Base-by-base conservation (phyloP, 2,888 invertebrate genomes). In the Chouioia cunea region DNA sequence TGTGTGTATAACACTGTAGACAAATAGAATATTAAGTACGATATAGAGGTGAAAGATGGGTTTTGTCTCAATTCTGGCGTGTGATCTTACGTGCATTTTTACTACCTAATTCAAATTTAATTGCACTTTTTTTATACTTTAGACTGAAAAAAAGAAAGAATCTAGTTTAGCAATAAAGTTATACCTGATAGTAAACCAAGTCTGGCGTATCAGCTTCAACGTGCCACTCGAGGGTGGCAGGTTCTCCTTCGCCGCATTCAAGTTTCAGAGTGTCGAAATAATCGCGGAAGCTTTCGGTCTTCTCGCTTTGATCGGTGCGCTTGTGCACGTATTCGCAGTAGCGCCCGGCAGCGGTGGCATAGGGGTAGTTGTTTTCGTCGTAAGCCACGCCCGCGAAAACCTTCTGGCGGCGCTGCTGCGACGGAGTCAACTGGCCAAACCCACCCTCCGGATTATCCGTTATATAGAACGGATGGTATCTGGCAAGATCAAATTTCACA, bases 391-490 rank as follows among this genome's bases (percentile, higher is more conserved):
- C 96, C 10, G 95, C 96, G 81, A 91, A 96, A 15, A 94, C 90
- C 44, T 89, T 89, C 80, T 95, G 93, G 73, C 90, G 89, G 76
- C 88, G 87, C 77, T 92, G 91, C 50, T 95, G 91, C 0, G 88
- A 88, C 57, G 90, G 90, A 16, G 87, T 88, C 84, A 93, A 93
- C 85, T 95, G 95, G 0, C 93, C 93, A 80, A 91, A 93, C 0
- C 96, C 97, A 27, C 97, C 97, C 83, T 95, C 94, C 0, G 90
- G 87, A 2, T 93, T 95, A 83, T 93, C 93, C 48, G 95, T 95
- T 79, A 97, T 96, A 87, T 97, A 97, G 83, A 97, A 91, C 14
- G 97, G 97, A 87, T 97, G 96, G 86, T 94, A 97, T 78, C 91
- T 91, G 77, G 4, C 73, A 36, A 23, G 54, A 27, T 65, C 20